Evolutionary conservation across 2,888 invertebrate species (phyloP).

Genomic region (Lasioglossum leucozonium): DNA sequence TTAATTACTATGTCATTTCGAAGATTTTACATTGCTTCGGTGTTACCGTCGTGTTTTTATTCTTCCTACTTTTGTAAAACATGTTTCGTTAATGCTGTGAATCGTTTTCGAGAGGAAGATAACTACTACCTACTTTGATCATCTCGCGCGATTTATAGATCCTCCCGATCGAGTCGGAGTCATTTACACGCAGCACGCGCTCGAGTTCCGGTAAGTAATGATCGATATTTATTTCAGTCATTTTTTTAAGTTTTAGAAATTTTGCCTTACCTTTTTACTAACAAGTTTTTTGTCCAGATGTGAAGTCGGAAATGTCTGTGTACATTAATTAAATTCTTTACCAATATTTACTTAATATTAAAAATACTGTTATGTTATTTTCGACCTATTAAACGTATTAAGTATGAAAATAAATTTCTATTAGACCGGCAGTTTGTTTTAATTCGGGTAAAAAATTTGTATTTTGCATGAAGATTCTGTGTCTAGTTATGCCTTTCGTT

Average conservation of each 20-base stretch:
- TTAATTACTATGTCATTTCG: neutral
- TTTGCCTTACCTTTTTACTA: neutral
- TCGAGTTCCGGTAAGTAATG: conserved; percentile 11
- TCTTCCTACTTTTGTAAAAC: conserved; percentile 12
- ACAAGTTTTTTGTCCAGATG: neutral
- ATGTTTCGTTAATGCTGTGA: conserved; percentile 14
- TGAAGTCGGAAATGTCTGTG: no score
- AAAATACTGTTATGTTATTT: no score
- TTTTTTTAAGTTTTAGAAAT: neutral
- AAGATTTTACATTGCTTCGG: neutral
- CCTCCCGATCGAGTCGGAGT: neutral
- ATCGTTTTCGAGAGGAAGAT: conserved; percentile 2
- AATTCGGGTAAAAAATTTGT: no score
- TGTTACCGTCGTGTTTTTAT: conserved; percentile 4
- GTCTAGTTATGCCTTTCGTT: no score
- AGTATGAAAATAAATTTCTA: no score
- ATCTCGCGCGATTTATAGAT: neutral
- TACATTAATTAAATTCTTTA: no score
- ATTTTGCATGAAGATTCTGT: no score
- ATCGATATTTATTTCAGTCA: neutral
- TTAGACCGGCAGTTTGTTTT: no score
- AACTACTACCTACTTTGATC: neutral
- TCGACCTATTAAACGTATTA: no score
- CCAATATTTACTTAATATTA: no score
- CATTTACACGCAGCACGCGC: neutral